Evolutionary conservation across 2,113 vertebrate genomes (phyloP), one percentile per base, ranked within the genome.

Genomic region (Nansenia antarctica): DNA sequence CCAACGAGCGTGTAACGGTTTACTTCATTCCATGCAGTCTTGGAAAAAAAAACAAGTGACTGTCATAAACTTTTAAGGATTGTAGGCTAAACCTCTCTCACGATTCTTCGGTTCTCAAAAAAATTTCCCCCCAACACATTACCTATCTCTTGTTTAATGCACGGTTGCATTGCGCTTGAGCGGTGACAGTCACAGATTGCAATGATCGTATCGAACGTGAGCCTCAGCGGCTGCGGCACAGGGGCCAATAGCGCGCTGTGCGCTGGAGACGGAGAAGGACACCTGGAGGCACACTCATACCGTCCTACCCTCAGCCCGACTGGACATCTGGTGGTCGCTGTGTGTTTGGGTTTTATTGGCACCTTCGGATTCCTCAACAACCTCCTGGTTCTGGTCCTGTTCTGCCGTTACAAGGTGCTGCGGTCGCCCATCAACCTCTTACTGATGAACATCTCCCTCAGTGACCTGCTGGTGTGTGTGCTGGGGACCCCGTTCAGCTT

Each of bases 401-500:
- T 93, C 87, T 90, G 87, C 76, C 88, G 91, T 60, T 92, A 88
- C 88, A 91, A 88, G 81, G 82, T 86, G 45, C 85, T 94, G 84
- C 92, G 93, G 3, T 94, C 94, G 0, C 94, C 93, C 65, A 93
- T 95, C 79, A 94, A 94, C 92, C 84, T 94, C 75, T 91, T 94
- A 57, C 91, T 94, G 74, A 77, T 93, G 14, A 94, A 94, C 88
- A 94, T 94, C 67, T 91, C 90, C 32, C 12, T 93, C 73, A 94
- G 94, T 82, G 93, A 94, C 83, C 80, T 94, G 85, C 92, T 93
- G 74, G 93, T 94, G 72, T 94, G 93, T 79, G 81, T 93, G 20
- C 67, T 93, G 64, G 94, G 93, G 30, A 94, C 93, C 29, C 93
- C 94, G 73, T 92, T 95, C 87, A 93, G 94, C 88, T 93, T 94